These are phyloP conservation scores for Pandemis heparana DNA, from an alignment of 2,888 invertebrate species.

Conservation along the genomic window DNA sequence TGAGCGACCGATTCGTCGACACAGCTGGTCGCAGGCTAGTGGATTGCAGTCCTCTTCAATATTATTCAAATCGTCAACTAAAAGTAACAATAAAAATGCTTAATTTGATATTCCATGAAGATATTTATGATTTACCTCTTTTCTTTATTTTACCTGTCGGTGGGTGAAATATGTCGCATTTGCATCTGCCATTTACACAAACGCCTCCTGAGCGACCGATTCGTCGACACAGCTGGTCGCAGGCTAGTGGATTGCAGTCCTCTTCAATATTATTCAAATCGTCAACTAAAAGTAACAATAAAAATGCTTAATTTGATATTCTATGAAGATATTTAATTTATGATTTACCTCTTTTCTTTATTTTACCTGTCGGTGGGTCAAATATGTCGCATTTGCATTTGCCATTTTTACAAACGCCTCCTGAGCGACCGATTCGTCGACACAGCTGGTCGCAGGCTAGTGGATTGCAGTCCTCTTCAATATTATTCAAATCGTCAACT, in stretches of 20 bases:
- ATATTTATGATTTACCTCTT: too few species aligned
- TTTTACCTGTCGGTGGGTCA: constrained; percentile 31
- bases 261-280: neutral
- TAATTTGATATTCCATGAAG: too few species aligned
- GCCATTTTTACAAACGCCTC: constrained; percentile 55
- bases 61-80: neutral
- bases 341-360: neutral
- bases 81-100: neutral
- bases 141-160: too few species aligned
- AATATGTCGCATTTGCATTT: constrained; percentile 56
- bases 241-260: constrained; percentile 13
- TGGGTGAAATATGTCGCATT: constrained; percentile 51
- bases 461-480: constrained; percentile 8
- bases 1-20: constrained; percentile 54
- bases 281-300: neutral
- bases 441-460: constrained; percentile 21
- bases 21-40: constrained; percentile 55
- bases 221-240: constrained; percentile 24
- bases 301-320: too few species aligned
- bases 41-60: constrained; percentile 44
- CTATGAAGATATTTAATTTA: too few species aligned
- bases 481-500: neutral
- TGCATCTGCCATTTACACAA: constrained; percentile 55
- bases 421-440: constrained; percentile 47
- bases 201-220: constrained; percentile 52